Conservation (phyloP, 1,140 invertebrate species). For the Philotrypesis tridentata region DNA sequence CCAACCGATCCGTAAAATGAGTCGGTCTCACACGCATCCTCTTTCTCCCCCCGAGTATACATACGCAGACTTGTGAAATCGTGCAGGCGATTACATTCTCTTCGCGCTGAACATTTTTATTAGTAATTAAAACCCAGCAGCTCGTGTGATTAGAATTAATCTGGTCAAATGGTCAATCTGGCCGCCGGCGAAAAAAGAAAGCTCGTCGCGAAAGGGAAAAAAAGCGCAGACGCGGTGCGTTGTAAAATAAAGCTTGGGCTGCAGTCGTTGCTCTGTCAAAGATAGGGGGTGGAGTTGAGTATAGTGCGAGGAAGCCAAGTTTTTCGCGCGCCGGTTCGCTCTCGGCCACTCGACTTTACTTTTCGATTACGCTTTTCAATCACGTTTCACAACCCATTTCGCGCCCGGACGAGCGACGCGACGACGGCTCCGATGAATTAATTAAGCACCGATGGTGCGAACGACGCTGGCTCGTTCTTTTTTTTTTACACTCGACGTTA, state of each 20-base stretch:
- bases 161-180: conserved; percentile 70
- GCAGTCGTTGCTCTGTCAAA: neutral
- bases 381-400: conserved; percentile 50
- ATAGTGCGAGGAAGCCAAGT: neutral
- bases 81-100: conserved; percentile 29
- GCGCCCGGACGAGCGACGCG: conserved; percentile 1
- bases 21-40: neutral
- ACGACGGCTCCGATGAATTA: conserved; percentile 36
- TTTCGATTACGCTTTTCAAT: conserved; percentile 51
- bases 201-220: conserved; percentile 41
- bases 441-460: conserved; percentile 30
- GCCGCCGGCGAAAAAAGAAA: conserved; percentile 56
- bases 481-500: neutral
- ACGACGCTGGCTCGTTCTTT: neutral
- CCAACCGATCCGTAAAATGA: conserved; percentile 45
- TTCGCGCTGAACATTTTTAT: conserved; percentile 65
- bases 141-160: conserved; percentile 72
- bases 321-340: neutral
- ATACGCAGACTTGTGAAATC: neutral
- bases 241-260: conserved; percentile 16
- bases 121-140: conserved; percentile 72
- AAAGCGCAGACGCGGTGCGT: neutral
- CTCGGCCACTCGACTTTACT: conserved; percentile 40
- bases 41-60: neutral
- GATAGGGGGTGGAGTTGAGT: neutral